These are phyloP conservation scores for Dreissena polymorpha DNA, from an alignment of 1,140 invertebrate species.

Conservation along the genomic window DNA sequence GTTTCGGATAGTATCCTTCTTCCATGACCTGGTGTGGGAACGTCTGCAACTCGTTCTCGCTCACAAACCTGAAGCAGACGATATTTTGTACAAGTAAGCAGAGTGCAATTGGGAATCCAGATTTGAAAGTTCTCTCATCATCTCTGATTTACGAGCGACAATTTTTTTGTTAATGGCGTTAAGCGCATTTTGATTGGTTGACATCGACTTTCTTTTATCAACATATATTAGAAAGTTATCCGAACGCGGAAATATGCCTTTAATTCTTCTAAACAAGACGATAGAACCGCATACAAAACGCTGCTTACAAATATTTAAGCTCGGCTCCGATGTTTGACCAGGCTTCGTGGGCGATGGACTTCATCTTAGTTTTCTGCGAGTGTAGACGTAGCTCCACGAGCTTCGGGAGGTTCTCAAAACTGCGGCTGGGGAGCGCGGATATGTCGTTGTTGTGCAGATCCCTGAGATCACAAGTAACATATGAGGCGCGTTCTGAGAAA, in stretches of 20 bases:
- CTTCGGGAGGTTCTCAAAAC: slow-evolving; percentile 53
- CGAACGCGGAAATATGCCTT: too few relatives aligned
- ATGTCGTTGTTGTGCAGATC: slow-evolving; percentile 55
- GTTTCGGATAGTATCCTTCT: slow-evolving; percentile 49
- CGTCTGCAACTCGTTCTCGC: slow-evolving; percentile 30
- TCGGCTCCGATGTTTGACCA: slow-evolving; percentile 51
- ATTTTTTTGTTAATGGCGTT: too few relatives aligned
- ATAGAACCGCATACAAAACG: not conserved
- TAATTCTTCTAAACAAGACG: too few relatives aligned
- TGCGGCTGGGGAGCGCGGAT: slow-evolving; percentile 20
- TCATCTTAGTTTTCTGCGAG: slow-evolving; percentile 51
- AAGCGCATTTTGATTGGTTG: too few relatives aligned
- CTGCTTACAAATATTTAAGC: slow-evolving; percentile 32
- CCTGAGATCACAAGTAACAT: slow-evolving; percentile 14
- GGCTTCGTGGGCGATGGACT: slow-evolving; percentile 53
- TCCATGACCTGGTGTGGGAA: slow-evolving; percentile 50
- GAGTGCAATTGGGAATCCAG: too few relatives aligned
- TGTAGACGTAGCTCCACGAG: slow-evolving; percentile 54
- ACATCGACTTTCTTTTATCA: too few relatives aligned
- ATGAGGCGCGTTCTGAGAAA: too few relatives aligned
- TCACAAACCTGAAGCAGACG: slow-evolving; percentile 39
- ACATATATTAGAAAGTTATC: too few relatives aligned
- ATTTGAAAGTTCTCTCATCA: too few relatives aligned
- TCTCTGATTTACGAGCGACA: too few relatives aligned
- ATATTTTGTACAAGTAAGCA: too few relatives aligned